Base-by-base conservation (phyloP, 64 coral and sea anemone species). In the Montipora efflorescens region DNA sequence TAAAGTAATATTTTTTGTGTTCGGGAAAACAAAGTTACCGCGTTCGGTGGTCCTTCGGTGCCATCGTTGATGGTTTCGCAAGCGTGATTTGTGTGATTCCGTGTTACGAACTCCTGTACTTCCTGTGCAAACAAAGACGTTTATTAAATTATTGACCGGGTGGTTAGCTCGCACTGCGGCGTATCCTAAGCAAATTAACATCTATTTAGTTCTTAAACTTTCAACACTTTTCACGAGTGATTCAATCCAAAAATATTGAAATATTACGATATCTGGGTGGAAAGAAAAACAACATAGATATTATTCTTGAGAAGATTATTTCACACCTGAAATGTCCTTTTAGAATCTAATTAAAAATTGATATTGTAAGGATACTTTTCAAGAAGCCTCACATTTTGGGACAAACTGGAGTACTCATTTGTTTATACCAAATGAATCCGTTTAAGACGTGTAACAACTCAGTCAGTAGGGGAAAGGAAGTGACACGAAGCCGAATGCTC, bases 71-170 rank as follows among this genome's bases (percentile, higher is more conserved):
- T 85, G 45, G 74, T 61, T 48, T 20, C 71, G 22, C 58, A 36
- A 59, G 90, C 53, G 53, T 62, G 45, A 68, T 59, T 87, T 75
- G 68, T 64, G 48, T 81, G 94, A 87, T 91, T 83, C 80, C 81
- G 44, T 92, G 89, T 95, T 92, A 87, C 91, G 94, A 79, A 87
- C 90, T 87, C 68, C 76, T 90, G 75, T 88, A 64, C 89, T 85
- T 79, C 78, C 91, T 79, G 88, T 76, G 90, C 95, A 96, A 96
- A 96, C 95, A 96, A 96, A 87, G 76, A 70, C 91, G 88, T 91
- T 96, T 83, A 96, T 96, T 96, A 84, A 96, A 96, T 96, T 89
- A 96, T 93, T 93, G 84, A 89, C 91, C 50, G 78, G 85, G 94
- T 77, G 94, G 81, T 92, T 50, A 88, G 64, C 51, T 79, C 75